Evolutionary conservation across 2,113 vertebrate genomes (phyloP).

Genomic region (Microcebus griseorufus): DNA sequence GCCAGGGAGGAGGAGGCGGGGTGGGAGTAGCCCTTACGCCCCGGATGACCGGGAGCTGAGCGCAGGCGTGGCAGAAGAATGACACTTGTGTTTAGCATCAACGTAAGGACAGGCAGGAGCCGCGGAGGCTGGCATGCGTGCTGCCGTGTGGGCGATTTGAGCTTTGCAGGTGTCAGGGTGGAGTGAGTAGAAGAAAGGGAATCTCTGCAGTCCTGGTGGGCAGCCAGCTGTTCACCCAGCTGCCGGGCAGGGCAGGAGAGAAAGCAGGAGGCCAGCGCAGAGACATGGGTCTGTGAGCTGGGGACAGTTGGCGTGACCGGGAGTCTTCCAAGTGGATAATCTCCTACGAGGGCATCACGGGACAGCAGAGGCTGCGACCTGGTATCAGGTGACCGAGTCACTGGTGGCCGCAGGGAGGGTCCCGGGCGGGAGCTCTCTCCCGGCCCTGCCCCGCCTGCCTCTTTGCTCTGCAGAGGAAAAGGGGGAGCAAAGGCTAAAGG

Average conservation of each 20-base stretch:
- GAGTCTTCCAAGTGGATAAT: background rate
- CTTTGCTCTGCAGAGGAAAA: background rate
- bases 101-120: accelerated
- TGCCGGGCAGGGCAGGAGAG: background rate
- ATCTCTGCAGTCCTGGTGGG: accelerated
- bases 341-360: background rate
- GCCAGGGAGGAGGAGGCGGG: accelerated
- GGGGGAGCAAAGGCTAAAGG: background rate
- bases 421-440: background rate
- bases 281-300: accelerated
- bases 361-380: background rate
- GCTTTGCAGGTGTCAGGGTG: background rate
- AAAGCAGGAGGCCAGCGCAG: too few relatives aligned
- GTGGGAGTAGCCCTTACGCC: accelerated
- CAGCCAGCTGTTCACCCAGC: accelerated
- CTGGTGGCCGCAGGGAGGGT: accelerated
- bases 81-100: background rate
- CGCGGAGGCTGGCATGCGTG: accelerated
- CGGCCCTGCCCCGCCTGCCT: background rate
- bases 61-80: accelerated
- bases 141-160: accelerated
- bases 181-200: too few relatives aligned
- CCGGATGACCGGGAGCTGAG: accelerated
- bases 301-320: accelerated
- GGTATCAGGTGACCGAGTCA: background rate